Percentiles rank a stretch among this genome's conserved stretches.
These are phyloP conservation scores for Lithobates sylvaticus DNA, from an alignment of 2,797 vertebrate species.

Conservation along the genomic window DNA sequence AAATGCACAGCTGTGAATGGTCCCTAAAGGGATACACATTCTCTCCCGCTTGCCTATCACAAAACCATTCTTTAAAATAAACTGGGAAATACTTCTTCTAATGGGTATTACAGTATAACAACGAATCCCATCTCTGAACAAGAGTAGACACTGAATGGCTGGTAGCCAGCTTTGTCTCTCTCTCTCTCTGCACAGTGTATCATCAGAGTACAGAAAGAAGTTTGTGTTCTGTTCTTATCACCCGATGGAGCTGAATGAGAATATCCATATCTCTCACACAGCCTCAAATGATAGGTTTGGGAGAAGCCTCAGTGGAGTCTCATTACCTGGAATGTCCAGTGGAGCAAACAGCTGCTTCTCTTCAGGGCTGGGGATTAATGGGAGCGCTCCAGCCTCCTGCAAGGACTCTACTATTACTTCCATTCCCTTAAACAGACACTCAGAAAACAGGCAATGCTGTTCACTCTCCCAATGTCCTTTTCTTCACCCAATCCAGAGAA, in stretches of 20 bases:
- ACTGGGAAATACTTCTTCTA: not conserved
- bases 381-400: conserved; percentile 24
- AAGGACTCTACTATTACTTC: conserved; percentile 30
- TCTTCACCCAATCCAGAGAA: not conserved
- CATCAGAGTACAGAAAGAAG: conserved; percentile 37
- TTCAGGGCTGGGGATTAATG: conserved; percentile 17
- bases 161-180: not conserved
- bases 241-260: conserved; percentile 17
- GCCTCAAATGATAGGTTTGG: conserved; percentile 21
- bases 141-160: not conserved
- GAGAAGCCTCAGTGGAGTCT: not conserved
- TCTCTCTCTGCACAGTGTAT: conserved; percentile 25
- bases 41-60: not conserved
- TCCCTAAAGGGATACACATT: too few species aligned
- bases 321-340: conserved; percentile 51
- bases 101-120: conserved; percentile 22
- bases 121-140: conserved; percentile 40
- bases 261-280: conserved; percentile 29
- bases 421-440: conserved; percentile 50
- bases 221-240: conserved; percentile 31
- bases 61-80: conserved; percentile 32
- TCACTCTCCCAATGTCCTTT: conserved; percentile 49
- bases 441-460: not conserved
- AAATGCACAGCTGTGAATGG: too few species aligned
- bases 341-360: conserved; percentile 25